Evolutionary conservation across 1,140 invertebrate species (phyloP).

Genomic region (Procambarus virginalis): DNA sequence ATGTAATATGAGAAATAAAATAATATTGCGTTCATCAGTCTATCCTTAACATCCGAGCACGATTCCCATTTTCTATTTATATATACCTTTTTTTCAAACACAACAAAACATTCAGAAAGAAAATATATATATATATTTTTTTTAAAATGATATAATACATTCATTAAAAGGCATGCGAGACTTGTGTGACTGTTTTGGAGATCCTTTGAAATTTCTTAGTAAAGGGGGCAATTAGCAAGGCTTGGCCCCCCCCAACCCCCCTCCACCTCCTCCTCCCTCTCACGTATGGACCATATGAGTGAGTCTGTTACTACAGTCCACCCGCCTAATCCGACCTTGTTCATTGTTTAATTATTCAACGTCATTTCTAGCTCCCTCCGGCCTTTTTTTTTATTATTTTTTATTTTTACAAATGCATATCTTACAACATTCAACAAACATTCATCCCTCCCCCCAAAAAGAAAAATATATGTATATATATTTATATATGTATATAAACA

Average conservation of each 20-base stretch:
- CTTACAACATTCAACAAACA: conserved; percentile 34
- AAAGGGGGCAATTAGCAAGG: too few relatives aligned
- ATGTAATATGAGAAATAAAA: conserved; percentile 65
- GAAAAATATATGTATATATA: not conserved
- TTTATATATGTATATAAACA: conserved; percentile 8
- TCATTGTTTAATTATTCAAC: conserved; percentile 13
- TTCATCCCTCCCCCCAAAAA: not conserved
- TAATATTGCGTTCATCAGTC: conserved; percentile 63
- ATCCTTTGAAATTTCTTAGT: not conserved
- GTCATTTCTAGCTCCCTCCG: conserved; percentile 9
- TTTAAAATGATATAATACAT: not conserved
- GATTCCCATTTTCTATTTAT: conserved; percentile 15
- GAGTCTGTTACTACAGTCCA: conserved; percentile 52
- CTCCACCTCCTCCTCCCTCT: not conserved
- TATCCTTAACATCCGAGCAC: conserved; percentile 67
- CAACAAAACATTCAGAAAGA: not conserved
- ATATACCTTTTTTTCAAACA: not conserved
- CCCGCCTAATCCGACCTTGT: conserved; percentile 58
- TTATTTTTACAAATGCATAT: too few relatives aligned
- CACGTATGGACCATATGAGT: not conserved
- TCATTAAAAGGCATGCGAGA: conserved; percentile 35
- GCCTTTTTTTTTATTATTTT: not conserved
- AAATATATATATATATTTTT: not conserved
- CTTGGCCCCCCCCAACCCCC: too few relatives aligned
- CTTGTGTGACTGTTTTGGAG: conserved; percentile 26